Evolutionary conservation across 2,113 vertebrate genomes (phyloP).

Genomic region (Cariama cristata): DNA sequence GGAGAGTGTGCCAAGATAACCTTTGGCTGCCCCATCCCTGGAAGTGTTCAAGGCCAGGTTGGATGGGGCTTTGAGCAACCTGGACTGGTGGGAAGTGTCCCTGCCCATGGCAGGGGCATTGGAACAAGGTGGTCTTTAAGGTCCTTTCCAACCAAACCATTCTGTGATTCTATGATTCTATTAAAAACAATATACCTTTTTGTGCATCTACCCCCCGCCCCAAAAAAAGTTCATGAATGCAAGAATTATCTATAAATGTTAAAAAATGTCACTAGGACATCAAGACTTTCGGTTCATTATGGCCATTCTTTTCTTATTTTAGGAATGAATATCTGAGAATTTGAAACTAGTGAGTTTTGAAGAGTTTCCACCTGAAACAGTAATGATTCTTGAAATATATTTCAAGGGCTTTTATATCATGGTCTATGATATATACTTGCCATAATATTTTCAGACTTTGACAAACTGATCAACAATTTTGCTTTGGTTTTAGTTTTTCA

Average conservation of each 20-base stretch:
- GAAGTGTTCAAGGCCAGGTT: no score
- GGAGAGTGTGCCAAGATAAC: no score
- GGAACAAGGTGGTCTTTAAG: no score
- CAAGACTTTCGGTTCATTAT: neutral
- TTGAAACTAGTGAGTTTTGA: neutral
- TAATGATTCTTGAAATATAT: neutral
- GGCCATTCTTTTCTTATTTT: neutral
- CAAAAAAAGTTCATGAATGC: neutral
- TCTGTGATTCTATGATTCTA: no score
- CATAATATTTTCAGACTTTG: neutral
- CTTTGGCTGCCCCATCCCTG: no score
- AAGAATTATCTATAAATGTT: neutral
- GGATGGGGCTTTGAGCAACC: no score
- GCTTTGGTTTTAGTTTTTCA: neutral
- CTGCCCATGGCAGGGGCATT: no score
- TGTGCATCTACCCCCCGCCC: neutral
- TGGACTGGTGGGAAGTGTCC: no score
- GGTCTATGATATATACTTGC: neutral
- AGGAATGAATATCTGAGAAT: neutral
- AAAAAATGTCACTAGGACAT: neutral
- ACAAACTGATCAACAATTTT: neutral
- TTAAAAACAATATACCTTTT: neutral
- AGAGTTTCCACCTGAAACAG: neutral
- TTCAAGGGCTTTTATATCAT: neutral
- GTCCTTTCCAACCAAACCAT: no score